These are phyloP conservation scores for Patella vulgata DNA, from an alignment of 1,140 invertebrate genomes.

Conservation along the genomic window DNA sequence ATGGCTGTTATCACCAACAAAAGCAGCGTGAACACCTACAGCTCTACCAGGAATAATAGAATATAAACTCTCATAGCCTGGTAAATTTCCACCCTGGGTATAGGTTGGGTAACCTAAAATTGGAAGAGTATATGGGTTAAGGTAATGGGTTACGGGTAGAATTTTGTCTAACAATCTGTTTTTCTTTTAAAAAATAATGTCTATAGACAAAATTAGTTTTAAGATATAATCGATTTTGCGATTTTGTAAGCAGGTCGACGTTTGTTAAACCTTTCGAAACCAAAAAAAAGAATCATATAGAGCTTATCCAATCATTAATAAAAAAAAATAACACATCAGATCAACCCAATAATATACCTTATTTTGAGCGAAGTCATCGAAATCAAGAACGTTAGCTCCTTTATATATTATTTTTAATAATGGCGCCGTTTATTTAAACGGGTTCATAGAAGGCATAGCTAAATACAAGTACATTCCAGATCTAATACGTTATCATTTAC, in stretches of 20 bases:
- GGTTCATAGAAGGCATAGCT: too few species aligned
- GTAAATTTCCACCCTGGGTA: constrained; percentile 30
- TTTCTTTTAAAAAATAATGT: background rate
- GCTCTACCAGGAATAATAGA: constrained; percentile 24
- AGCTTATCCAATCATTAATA: background rate
- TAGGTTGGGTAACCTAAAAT: constrained; percentile 21
- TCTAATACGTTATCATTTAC: too few species aligned
- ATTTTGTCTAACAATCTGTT: background rate
- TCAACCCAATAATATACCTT: too few species aligned
- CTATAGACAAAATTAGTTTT: background rate
- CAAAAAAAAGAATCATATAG: background rate
- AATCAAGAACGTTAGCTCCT: too few species aligned
- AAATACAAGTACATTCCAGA: too few species aligned
- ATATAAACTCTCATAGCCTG: constrained; percentile 29
- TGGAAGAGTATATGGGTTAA: background rate
- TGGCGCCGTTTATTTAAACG: too few species aligned
- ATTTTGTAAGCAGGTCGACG: background rate
- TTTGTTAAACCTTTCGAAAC: background rate
- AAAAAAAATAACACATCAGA: too few species aligned
- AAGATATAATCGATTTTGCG: background rate
- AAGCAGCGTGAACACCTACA: constrained; percentile 27
- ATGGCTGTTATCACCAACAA: constrained; percentile 21
- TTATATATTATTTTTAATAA: too few species aligned
- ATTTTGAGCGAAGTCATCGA: too few species aligned
- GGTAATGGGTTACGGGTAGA: background rate